Evolutionary conservation across 2,888 invertebrate species (phyloP), one percentile per base, ranked within the genome.

Genomic region (Drosophila prostipennis): DNA sequence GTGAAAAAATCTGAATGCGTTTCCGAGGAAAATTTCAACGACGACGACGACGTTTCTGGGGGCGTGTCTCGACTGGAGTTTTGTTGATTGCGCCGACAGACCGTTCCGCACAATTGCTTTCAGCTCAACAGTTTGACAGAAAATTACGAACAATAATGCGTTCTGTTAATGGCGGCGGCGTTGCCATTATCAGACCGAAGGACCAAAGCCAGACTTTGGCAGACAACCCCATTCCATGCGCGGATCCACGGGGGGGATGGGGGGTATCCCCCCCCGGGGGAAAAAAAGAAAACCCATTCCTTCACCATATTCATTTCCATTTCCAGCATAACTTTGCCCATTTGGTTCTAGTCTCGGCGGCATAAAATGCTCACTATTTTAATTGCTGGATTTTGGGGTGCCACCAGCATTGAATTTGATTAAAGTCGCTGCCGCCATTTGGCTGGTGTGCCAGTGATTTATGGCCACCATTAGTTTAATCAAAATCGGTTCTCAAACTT

Each of bases 391-490:
- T 55, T 60, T 60, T 60, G 14, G 45, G 67, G 51, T 65, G 56
- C 54, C 52, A 48, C 39, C 26, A 52, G 48, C 60, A 72, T 77
- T 77, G 65, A 61, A 79, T 71, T 79, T 76, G 76, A 82, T 80
- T 80, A 79, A 80, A 80, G 72, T 63, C 55, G 45, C 40, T 51
- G 73, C 40, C 56, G 73, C 36, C 29, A 16, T 39, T 53, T 49
- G 59, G 34, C 42, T 54, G 63, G 45, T 37, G 34, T 53, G 40
- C 51, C 57, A 16, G n/a, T 76, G 80, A 80, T 68, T 80, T 83
- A 80, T 79, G 72, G 52, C 60, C 43, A 71, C 79, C 84, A 81
- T 83, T 81, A 80, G 81, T 71, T 77, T 68, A 77, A 80, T 81
- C 79, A 68, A 77, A 83, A 83, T 72, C 48, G 61, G 36, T 48